phyloP scores from a whole-genome alignment of 2,888 invertebrate species.

The Drosophila yooni region DNA sequence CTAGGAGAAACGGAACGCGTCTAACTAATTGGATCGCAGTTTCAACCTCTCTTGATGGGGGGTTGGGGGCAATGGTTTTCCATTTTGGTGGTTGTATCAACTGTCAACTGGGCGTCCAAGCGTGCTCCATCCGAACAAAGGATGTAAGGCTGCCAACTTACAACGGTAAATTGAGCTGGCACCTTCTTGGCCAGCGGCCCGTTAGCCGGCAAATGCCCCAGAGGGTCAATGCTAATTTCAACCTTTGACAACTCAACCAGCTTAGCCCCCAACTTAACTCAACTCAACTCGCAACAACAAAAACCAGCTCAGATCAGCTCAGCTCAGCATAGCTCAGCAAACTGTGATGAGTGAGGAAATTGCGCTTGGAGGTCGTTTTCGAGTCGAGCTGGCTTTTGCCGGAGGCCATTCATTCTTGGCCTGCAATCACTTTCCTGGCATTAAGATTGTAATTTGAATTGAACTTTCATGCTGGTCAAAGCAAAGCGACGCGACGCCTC shows the following conservation, averaged over 20 bases:
- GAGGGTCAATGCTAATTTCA: conserved; percentile 75
- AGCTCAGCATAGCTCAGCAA: conserved; percentile 19
- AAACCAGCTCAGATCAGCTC: conserved; percentile 3
- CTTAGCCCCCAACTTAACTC: neutral
- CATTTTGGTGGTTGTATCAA: conserved; percentile 1
- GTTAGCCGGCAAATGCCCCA: conserved; percentile 56
- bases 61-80: conserved; percentile 9
- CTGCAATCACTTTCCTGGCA: conserved; percentile 72
- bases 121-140: conserved; percentile 55
- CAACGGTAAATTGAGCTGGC: conserved; percentile 65
- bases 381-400: conserved; percentile 4
- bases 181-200: conserved; percentile 36
- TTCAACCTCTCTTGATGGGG: conserved; percentile 17
- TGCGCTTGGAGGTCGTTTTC: conserved; percentile 12
- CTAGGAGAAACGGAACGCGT: conserved; percentile 44
- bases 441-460: conserved; percentile 76
- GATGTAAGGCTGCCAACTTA: conserved; percentile 45
- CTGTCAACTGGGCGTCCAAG: conserved; percentile 43
- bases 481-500: conserved; percentile 12
- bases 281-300: neutral
- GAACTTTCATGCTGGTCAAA: conserved; percentile 77
- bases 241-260: conserved; percentile 76
- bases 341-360: conserved; percentile 25
- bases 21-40: conserved; percentile 57
- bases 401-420: conserved; percentile 40